phyloP scores from a whole-genome alignment of 2,797 vertebrate genomes.

The Chelon labrosus region DNA sequence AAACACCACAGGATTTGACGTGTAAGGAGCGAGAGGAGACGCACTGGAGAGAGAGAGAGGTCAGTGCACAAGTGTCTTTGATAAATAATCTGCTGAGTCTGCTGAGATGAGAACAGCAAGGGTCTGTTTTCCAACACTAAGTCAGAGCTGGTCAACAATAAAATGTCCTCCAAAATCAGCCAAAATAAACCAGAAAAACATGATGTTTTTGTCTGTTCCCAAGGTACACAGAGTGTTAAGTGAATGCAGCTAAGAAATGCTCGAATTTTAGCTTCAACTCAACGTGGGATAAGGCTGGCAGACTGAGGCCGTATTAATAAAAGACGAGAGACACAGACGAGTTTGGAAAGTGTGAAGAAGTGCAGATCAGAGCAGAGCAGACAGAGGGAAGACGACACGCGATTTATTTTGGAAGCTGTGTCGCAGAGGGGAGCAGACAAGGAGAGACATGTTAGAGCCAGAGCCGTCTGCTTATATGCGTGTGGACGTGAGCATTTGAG shows the following conservation, averaged over 20 bases:
- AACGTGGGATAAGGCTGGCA: not conserved
- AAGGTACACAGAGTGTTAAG: not conserved
- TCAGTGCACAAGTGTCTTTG: conserved; percentile 39
- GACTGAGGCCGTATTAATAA: not conserved
- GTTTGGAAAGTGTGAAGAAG: conserved; percentile 10
- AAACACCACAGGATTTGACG: conserved; percentile 49
- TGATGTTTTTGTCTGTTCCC: not conserved
- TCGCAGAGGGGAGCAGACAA: conserved; percentile 43
- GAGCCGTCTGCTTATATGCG: not conserved
- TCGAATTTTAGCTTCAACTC: not conserved
- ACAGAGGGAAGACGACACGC: conserved; percentile 63
- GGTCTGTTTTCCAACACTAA: conserved; percentile 15
- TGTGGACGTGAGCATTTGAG: conserved; percentile 5
- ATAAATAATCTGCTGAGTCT: conserved; percentile 42
- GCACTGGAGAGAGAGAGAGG: conserved; percentile 32
- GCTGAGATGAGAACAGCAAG: conserved; percentile 4
- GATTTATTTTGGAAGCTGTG: conserved; percentile 69
- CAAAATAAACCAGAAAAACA: not conserved
- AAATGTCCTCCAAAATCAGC: not conserved
- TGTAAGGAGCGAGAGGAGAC: conserved; percentile 37
- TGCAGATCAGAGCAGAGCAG: conserved; percentile 20
- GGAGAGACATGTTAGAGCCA: conserved; percentile 39
- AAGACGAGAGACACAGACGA: not conserved
- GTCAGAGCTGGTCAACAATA: conserved; percentile 6
- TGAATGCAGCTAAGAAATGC: not conserved